phyloP scores from a whole-genome alignment of 2,113 vertebrate genomes.

The Sylvia atricapilla region DNA sequence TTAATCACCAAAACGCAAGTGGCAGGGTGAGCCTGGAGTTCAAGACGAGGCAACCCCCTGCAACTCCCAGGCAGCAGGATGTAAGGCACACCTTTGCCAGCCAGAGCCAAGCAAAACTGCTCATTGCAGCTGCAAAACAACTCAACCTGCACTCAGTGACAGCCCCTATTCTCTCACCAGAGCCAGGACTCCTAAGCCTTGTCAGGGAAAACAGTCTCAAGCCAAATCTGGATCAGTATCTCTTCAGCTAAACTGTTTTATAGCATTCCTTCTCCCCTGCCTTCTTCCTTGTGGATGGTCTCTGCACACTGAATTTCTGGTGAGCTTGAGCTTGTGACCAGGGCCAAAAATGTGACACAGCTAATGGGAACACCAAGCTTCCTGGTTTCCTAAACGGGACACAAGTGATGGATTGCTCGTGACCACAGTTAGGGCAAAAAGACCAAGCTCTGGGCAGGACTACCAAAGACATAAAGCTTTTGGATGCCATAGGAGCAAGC shows the following conservation, averaged over 20 bases:
- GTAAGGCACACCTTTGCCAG: background rate
- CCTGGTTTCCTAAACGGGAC: background rate
- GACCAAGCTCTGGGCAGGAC: background rate
- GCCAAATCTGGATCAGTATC: background rate
- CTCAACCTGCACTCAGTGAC: background rate
- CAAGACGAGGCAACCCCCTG: constrained; percentile 7
- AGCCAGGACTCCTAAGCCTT: background rate
- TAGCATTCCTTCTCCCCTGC: background rate
- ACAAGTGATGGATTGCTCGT: background rate
- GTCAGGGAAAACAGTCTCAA: background rate
- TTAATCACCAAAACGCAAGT: background rate
- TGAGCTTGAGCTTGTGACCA: background rate
- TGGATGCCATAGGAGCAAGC: background rate
- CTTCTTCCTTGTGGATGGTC: background rate
- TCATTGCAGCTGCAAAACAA: background rate
- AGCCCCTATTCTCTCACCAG: background rate
- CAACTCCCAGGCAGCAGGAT: background rate
- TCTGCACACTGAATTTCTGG: background rate
- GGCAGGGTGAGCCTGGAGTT: constrained; percentile 26
- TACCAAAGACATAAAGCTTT: background rate
- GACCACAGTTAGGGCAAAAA: background rate
- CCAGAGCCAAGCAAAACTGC: background rate
- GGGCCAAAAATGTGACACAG: background rate
- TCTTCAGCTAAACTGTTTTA: background rate
- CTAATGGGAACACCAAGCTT: background rate